A percentile compares a stretch with the other conserved stretches of the same genome.
Evolutionary conservation across 2,888 invertebrate species (phyloP).

Genomic region (Hoplodrina ambigua): DNA sequence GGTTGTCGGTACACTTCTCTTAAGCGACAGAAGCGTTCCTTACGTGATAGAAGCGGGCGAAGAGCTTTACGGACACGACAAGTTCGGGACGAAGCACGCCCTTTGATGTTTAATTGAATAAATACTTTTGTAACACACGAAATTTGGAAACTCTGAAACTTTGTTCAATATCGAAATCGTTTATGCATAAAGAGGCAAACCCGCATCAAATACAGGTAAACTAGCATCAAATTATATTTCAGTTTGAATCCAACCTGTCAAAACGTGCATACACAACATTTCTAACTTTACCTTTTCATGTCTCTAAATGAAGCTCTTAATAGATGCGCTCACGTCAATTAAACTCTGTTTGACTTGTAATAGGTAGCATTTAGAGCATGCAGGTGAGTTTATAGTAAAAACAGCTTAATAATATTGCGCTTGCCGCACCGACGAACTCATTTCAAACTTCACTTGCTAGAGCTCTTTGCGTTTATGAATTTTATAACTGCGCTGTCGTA

Average conservation of each 20-base stretch:
- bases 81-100: not conserved
- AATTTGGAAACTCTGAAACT: not conserved
- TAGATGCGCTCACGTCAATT: constrained; percentile 9
- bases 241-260: not conserved
- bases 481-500: not conserved
- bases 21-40: not conserved
- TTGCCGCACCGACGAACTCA: constrained; percentile 19
- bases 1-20: too few species aligned
- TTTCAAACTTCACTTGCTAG: constrained; percentile 19
- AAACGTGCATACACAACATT: constrained; percentile 3
- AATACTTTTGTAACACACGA: constrained; percentile 5
- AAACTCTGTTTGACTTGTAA: constrained; percentile 10
- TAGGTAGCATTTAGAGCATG: not conserved
- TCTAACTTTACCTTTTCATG: not conserved
- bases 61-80: not conserved
- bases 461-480: constrained; percentile 1
- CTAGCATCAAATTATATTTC: not conserved
- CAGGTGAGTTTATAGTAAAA: constrained; percentile 3
- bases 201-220: not conserved
- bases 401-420: not conserved
- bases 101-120: constrained; percentile 11
- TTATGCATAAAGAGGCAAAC: not conserved
- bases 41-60: not conserved
- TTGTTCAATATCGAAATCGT: not conserved
- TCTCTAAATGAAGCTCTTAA: not conserved